Percentiles rank a stretch among this genome's conserved stretches.
phyloP scores from a whole-genome alignment of 2,797 vertebrate genomes.

The Lemur catta region DNA sequence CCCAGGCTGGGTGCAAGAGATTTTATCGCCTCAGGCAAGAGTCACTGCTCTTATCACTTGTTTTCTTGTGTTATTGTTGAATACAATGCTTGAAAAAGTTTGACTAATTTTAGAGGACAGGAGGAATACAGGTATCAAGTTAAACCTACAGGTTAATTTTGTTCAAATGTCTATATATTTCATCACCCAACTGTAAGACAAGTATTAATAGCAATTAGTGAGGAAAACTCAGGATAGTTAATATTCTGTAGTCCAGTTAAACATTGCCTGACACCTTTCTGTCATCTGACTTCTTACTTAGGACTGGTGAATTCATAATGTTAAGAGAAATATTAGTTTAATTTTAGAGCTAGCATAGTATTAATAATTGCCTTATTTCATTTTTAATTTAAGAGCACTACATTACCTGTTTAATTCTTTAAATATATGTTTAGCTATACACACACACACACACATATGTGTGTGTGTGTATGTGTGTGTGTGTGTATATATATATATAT shows the following conservation, averaged over 20 bases:
- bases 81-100: slow-evolving; percentile 9
- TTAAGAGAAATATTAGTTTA: slow-evolving; percentile 31
- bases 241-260: slow-evolving; percentile 21
- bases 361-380: slow-evolving; percentile 21
- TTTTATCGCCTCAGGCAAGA: too few species aligned
- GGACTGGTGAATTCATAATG: slow-evolving; percentile 24
- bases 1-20: too few species aligned
- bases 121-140: neutral
- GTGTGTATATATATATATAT: too few species aligned
- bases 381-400: slow-evolving; percentile 12
- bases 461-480: too few species aligned
- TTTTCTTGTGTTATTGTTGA: slow-evolving; percentile 21
- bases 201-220: neutral
- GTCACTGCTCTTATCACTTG: neutral
- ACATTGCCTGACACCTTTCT: neutral
- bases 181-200: slow-evolving; percentile 23
- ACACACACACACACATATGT: too few species aligned
- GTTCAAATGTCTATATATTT: slow-evolving; percentile 36
- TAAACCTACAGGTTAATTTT: slow-evolving; percentile 39
- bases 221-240: neutral
- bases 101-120: slow-evolving; percentile 5
- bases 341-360: neutral
- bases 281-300: neutral
- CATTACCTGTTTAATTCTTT: neutral
- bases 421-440: neutral